Conservation (phyloP, 2,113 vertebrate species). For the Phyllostomus hastatus region DNA sequence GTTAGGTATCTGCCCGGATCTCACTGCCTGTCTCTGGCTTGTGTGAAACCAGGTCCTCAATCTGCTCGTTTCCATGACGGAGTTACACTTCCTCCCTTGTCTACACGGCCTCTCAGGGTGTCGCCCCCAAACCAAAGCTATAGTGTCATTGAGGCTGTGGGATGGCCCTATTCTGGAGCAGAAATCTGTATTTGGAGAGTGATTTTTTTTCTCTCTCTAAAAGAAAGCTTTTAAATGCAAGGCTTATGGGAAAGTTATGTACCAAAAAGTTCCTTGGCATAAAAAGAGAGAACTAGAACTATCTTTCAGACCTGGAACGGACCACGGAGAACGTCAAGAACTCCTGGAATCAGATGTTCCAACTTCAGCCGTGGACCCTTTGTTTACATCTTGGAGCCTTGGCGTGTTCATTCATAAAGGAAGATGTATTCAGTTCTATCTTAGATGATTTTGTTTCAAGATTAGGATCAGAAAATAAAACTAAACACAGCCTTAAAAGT, state of each 20-base stretch:
- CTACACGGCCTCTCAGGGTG: background rate
- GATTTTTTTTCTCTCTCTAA: slow-evolving; percentile 7
- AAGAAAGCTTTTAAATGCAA: slow-evolving; percentile 1
- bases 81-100: background rate
- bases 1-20: background rate
- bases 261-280: background rate
- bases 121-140: background rate
- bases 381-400: background rate
- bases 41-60: background rate
- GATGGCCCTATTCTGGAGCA: background rate
- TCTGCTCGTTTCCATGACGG: background rate
- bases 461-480: background rate
- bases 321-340: background rate
- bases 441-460: background rate
- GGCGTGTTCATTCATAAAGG: background rate
- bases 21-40: background rate
- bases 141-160: background rate
- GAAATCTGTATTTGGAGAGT: background rate
- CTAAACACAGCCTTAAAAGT: background rate
- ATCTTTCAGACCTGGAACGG: background rate
- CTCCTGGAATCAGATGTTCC: background rate
- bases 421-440: background rate
- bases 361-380: no score
- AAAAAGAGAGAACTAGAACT: background rate
- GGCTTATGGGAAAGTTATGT: background rate